phyloP scores from a whole-genome alignment of 2,888 invertebrate species.

The Hyalella azteca region DNA sequence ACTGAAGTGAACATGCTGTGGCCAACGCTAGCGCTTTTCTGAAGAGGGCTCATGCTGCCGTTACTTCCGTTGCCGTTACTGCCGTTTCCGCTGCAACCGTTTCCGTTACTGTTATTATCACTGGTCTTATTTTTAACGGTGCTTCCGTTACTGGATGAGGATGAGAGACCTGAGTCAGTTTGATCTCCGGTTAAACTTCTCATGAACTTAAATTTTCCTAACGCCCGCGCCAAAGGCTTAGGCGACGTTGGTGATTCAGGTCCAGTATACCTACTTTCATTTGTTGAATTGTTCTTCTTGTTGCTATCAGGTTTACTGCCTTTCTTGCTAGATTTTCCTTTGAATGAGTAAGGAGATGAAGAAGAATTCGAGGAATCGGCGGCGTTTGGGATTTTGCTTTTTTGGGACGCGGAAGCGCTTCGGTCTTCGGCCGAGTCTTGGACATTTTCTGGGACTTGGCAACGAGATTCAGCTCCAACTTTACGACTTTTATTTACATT shows the following conservation, averaged over 20 bases:
- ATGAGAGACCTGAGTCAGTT: too few relatives aligned
- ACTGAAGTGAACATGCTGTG: slow-evolving; percentile 49
- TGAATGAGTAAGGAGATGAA: neutral
- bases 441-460: too few relatives aligned
- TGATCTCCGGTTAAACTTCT: too few relatives aligned
- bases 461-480: neutral
- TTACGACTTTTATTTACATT: neutral
- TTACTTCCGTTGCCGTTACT: neutral
- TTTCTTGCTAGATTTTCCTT: neutral
- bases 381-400: neutral
- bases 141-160: too few relatives aligned
- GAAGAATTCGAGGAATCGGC: neutral
- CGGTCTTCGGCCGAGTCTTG: too few relatives aligned
- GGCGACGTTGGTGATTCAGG: slow-evolving; percentile 46
- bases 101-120: too few relatives aligned
- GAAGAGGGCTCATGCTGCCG: slow-evolving; percentile 33
- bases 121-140: too few relatives aligned
- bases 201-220: slow-evolving; percentile 49
- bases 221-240: slow-evolving; percentile 51
- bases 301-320: neutral
- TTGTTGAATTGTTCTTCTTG: neutral
- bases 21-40: slow-evolving; percentile 56
- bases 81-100: too few relatives aligned
- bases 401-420: neutral
- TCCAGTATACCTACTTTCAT: neutral